Base-by-base conservation (phyloP, 1,140 invertebrate species). In the Apis cerana region DNA sequence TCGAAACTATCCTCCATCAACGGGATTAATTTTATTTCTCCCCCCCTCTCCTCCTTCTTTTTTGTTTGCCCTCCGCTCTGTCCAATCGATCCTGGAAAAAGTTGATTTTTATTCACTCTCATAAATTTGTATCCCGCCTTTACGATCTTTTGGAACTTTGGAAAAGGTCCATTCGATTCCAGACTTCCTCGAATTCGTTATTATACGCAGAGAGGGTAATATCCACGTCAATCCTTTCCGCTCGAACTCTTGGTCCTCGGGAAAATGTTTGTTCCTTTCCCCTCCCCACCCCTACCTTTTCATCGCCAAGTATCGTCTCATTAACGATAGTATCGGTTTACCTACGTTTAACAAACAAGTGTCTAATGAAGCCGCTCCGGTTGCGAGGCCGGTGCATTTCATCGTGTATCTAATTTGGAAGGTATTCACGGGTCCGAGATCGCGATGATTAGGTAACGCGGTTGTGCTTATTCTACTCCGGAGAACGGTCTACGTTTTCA, bases 401-500 rank as follows among this genome's bases (percentile, higher is more conserved):
- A 23, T 74, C 48, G 61, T 27, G 61, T 74, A 67, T 67, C 71
- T 81, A 81, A 75, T 75, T 81, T 81, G 75, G 79, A 75, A 75
- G 71, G 52, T 68, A 81, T 81, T 81, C 62, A 74, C 15, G 56
- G 48, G 17, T 5, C 7, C 17, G 33, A 52, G 68, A 80, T 80
- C 59, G 58, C 69, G 48, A 74, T 80, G 69, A 80, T 80, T 74
- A 74, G 78, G 64, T 59, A 62, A 74, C 59, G 23, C 69, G 58
- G 27, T 64, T 50, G 61, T 21, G 79, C 54, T 52, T 50, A 74
- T 62, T 64, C 59, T 74, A n/a, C 17, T 3, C 54, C n/a, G 8
- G 9, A 52, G 33, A 8, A 7, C 52, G 23, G 13, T 56, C 27
- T 15, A 17, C 52, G 52, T 23, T 68, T 27, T 33, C 21, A 17